Evolutionary conservation across 2,113 vertebrate species (phyloP).

Genomic region (Merops nubicus): DNA sequence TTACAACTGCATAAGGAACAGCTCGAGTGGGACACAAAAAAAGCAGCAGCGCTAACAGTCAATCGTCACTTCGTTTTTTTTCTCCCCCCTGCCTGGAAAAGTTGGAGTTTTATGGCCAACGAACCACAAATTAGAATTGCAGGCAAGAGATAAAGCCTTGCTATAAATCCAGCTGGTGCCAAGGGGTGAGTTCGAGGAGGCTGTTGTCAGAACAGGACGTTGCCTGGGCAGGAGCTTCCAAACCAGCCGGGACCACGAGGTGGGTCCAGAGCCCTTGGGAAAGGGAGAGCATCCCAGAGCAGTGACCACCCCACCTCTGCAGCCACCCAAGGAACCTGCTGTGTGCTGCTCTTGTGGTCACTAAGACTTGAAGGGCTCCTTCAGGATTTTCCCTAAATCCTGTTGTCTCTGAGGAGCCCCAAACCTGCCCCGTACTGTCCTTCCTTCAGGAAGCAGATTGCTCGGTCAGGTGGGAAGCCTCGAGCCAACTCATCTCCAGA

Average conservation of each 20-base stretch:
- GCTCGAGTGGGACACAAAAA: slow-evolving; percentile 29
- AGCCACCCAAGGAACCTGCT: neutral
- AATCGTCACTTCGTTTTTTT: slow-evolving; percentile 20
- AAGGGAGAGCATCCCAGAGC: neutral
- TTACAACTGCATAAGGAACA: slow-evolving; percentile 42
- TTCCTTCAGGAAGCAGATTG: neutral
- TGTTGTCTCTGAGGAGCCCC: neutral
- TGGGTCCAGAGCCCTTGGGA: neutral
- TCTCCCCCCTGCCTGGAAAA: neutral
- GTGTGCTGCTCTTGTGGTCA: neutral
- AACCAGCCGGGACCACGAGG: neutral
- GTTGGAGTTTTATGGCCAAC: slow-evolving; percentile 29
- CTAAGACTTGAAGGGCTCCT: neutral
- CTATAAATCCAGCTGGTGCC: slow-evolving; percentile 1
- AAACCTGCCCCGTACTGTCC: neutral
- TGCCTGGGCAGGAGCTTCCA: fast-evolving
- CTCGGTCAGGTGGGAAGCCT: neutral
- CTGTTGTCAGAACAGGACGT: neutral
- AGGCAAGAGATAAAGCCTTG: slow-evolving; percentile 49
- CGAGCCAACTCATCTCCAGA: neutral
- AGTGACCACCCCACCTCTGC: neutral
- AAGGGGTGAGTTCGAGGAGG: neutral
- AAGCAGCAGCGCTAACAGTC: slow-evolving; percentile 37
- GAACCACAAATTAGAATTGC: slow-evolving; percentile 55
- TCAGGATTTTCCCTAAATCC: neutral